These are phyloP conservation scores for Chaetogeoica ovagalla DNA, from an alignment of 2,888 invertebrate species.

Conservation along the genomic window DNA sequence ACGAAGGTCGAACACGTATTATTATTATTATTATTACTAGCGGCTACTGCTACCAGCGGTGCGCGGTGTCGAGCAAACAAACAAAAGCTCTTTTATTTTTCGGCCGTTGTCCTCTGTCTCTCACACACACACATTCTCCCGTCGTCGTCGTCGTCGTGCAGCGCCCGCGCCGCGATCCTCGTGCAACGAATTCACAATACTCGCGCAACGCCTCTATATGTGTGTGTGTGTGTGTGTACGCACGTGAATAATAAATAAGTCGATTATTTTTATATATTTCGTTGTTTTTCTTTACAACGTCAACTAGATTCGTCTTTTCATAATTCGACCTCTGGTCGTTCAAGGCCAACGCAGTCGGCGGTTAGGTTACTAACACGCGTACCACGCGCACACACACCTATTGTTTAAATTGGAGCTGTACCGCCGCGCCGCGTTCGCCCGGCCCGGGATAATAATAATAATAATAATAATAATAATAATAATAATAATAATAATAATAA, in stretches of 20 bases:
- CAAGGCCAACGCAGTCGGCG: constrained; percentile 41
- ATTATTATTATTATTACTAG: too few relatives aligned
- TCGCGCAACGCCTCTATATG: neutral
- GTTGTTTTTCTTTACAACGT: constrained; percentile 8
- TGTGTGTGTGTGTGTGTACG: too few relatives aligned
- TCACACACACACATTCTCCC: too few relatives aligned
- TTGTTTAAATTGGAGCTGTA: constrained; percentile 47
- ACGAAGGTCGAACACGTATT: constrained; percentile 48
- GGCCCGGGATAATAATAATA: constrained; percentile 5
- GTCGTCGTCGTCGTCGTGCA: too few relatives aligned
- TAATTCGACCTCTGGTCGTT: constrained; percentile 48
- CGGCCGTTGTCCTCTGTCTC: constrained; percentile 31
- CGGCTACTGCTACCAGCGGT: neutral
- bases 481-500: too few relatives aligned
- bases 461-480: too few relatives aligned
- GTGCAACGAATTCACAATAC: constrained; percentile 29
- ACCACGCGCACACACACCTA: constrained; percentile 8
- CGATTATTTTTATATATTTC: neutral
- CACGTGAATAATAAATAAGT: neutral
- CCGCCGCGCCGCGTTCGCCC: neutral
- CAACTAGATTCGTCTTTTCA: constrained; percentile 38
- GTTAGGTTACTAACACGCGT: constrained; percentile 1
- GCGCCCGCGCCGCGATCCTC: neutral
- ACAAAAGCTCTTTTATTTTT: constrained; percentile 43
- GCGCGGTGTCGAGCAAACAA: constrained; percentile 38